Conservation (phyloP, 2,113 vertebrate genomes). For the Thunnus thynnus region DNA sequence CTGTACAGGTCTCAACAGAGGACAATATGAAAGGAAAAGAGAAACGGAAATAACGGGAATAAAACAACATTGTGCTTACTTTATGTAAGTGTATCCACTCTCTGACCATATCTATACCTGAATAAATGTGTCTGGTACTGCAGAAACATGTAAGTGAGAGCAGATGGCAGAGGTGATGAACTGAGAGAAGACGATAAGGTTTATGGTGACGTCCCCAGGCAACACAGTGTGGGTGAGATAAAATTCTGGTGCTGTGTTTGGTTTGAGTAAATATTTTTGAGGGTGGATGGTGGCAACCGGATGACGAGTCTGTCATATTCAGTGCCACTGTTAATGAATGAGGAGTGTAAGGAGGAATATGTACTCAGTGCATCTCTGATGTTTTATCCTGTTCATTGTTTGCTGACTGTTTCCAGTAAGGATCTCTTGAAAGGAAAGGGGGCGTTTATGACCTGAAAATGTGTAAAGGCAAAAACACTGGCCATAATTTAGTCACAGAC, state of each 20-base stretch:
- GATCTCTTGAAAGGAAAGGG: slow-evolving; percentile 16
- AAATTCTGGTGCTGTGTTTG: slow-evolving; percentile 67
- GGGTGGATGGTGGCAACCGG: slow-evolving; percentile 46
- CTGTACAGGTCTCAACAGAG: no score
- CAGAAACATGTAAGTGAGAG: slow-evolving; percentile 25
- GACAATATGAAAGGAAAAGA: not conserved
- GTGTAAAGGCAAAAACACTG: not conserved
- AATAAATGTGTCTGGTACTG: not conserved
- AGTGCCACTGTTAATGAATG: slow-evolving; percentile 38
- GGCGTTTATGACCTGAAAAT: not conserved
- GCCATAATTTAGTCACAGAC: slow-evolving; percentile 41
- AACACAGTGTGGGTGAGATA: slow-evolving; percentile 63
- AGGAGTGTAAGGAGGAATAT: not conserved
- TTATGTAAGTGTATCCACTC: not conserved
- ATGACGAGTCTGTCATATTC: slow-evolving; percentile 18
- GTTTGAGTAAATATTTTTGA: slow-evolving; percentile 78
- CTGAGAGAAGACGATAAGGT: slow-evolving; percentile 69
- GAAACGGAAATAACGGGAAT: not conserved
- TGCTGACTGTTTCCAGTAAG: slow-evolving; percentile 21
- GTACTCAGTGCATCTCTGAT: not conserved
- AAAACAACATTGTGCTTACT: slow-evolving; percentile 11
- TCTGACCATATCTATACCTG: not conserved
- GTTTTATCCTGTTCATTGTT: slow-evolving; percentile 23
- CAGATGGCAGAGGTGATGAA: slow-evolving; percentile 77
- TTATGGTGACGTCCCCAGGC: slow-evolving; percentile 78